Conservation (phyloP, 2,888 invertebrate species). For the Sphinx pinastri region DNA sequence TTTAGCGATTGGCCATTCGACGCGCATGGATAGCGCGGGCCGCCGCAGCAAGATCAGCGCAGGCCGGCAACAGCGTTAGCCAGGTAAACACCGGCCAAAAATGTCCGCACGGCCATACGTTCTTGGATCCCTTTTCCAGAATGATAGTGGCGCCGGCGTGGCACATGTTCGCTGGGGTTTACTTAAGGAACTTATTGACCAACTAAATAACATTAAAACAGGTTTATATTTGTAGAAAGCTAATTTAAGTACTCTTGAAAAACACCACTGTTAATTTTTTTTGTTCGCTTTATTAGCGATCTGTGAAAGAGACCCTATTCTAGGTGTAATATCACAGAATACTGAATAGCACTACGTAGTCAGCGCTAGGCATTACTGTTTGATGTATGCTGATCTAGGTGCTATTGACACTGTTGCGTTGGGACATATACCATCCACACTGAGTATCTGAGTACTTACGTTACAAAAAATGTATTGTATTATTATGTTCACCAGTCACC, state of each 20-base stretch:
- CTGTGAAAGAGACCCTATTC: too few species aligned
- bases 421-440: too few species aligned
- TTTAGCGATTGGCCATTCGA: neutral
- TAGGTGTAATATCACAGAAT: too few species aligned
- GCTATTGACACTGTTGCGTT: too few species aligned
- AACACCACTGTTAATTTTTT: too few species aligned
- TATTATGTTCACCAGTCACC: too few species aligned
- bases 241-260: neutral
- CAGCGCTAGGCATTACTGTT: too few species aligned
- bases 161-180: neutral
- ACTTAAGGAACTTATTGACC: neutral
- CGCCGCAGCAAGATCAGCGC: neutral
- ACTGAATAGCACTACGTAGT: too few species aligned
- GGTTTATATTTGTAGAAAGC: neutral
- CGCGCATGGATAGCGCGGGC: neutral
- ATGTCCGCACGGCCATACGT: neutral
- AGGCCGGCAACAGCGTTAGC: slow-evolving; percentile 9
- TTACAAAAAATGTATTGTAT: too few species aligned
- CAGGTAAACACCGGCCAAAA: slow-evolving; percentile 7
- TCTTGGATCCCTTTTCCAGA: neutral
- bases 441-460: too few species aligned
- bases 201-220: neutral
- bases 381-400: too few species aligned
- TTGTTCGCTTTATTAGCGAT: too few species aligned
- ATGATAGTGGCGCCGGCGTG: neutral